These are phyloP conservation scores for Trididemnum nubilum DNA, from an alignment of 23 tunicate species.

Conservation along the genomic window DNA sequence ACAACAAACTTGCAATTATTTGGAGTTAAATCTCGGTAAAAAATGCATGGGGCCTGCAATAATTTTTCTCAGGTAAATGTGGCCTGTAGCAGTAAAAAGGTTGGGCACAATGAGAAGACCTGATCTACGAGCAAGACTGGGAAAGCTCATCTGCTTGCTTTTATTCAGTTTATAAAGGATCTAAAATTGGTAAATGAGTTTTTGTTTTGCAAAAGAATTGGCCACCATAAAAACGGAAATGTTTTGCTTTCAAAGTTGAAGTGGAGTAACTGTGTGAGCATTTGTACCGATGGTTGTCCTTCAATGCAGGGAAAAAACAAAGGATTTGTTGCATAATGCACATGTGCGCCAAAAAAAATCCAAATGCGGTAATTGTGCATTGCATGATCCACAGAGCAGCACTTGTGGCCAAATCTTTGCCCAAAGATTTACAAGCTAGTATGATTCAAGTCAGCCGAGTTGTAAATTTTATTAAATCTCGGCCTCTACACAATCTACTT, in stretches of 20 bases:
- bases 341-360: conserved; percentile 41
- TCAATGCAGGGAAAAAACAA: conserved; percentile 46
- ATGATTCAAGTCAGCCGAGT: conserved; percentile 38
- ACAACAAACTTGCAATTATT: no score
- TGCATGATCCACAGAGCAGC: conserved; percentile 66
- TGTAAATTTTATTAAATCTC: conserved; percentile 48
- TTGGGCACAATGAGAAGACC: no score
- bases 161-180: conserved; percentile 50
- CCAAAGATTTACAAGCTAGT: conserved; percentile 40
- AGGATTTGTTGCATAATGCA: conserved; percentile 69
- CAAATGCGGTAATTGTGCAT: conserved; percentile 50
- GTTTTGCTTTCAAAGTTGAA: conserved; percentile 44
- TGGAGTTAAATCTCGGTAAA: no score
- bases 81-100: no score
- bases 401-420: conserved; percentile 56
- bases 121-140: conserved; percentile 55
- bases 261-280: conserved; percentile 55
- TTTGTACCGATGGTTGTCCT: no score
- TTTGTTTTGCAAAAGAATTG: conserved; percentile 69
- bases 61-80: no score
- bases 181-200: conserved; percentile 46
- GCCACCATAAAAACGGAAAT: conserved; percentile 43
- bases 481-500: conserved; percentile 53
- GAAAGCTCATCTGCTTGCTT: conserved; percentile 56
- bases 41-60: no score